Evolutionary conservation across 2,888 invertebrate genomes (phyloP).

Genomic region (Macaria liturata): DNA sequence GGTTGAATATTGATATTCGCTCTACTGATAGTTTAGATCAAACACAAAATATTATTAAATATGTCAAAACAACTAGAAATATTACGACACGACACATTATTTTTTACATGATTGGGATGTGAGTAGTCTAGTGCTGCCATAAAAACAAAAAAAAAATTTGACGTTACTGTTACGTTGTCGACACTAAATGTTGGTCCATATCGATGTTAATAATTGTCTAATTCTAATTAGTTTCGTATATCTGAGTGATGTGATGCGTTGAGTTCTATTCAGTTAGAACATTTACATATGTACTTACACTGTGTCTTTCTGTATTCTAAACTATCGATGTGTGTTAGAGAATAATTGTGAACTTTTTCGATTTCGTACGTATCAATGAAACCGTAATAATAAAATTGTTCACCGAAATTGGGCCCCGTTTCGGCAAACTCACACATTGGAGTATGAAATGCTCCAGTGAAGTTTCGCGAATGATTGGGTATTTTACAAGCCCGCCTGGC

Average conservation of each 20-base stretch:
- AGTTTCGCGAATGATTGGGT: background rate
- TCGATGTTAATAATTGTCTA: slow-evolving; percentile 26
- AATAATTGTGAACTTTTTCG: slow-evolving; percentile 28
- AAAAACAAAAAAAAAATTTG: slow-evolving; percentile 10
- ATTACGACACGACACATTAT: slow-evolving; percentile 2
- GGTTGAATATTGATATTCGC: no score
- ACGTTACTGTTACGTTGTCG: slow-evolving; percentile 7
- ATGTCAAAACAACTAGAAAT: background rate
- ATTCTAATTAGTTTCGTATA: slow-evolving; percentile 12
- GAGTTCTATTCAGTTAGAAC: slow-evolving; percentile 11
- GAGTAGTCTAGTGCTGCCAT: slow-evolving; percentile 11
- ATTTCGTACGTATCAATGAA: slow-evolving; percentile 5
- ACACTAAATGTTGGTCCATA: slow-evolving; percentile 13
- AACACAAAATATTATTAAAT: no score
- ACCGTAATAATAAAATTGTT: background rate
- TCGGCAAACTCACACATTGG: background rate
- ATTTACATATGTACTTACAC: slow-evolving; percentile 12
- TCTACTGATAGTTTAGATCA: no score
- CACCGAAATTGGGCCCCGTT: slow-evolving; percentile 2
- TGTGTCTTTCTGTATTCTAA: slow-evolving; percentile 23
- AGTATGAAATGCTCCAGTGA: background rate
- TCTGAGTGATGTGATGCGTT: slow-evolving; percentile 20
- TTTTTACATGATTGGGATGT: background rate
- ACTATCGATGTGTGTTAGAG: slow-evolving; percentile 19
- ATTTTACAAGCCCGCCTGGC: slow-evolving; percentile 3